Base-by-base conservation (phyloP, 2,797 vertebrate species). In the Gymnoscopelus microlampas region DNA sequence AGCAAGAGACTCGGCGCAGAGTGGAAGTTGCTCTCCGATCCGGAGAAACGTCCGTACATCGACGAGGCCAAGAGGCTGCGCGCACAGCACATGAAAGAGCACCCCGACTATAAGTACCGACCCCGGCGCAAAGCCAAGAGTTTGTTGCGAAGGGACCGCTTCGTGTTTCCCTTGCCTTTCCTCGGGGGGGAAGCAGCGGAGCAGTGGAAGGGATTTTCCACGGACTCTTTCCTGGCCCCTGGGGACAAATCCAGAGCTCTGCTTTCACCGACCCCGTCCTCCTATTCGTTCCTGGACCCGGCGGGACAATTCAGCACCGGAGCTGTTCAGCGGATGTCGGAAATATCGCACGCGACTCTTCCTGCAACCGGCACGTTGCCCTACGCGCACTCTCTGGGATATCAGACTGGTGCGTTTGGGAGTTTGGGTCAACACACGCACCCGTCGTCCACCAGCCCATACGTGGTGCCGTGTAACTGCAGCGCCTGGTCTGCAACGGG, bases 41-140 rank as follows among this genome's bases (percentile, higher is more conserved):
- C 95, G 8, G 96, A 99, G 84, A 99, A 98, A 78, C 92, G 96
- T 84, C 97, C 97, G 60, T 98, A 95, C 94, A 98, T 98, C 80
- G 97, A 98, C 77, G 97, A 98, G 91, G 97, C 97, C 88, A 98
- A 98, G 91, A 90, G 97, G 81, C 95, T 99, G 79, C 93, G 97
- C 32, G 96, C 96, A 69, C 94, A 98, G 84, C 97, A 99, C 93
- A 97, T 98, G 96, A 95, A 95, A 92, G 97, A 99, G 81, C 96
- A 99, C 88, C 97, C 97, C 92, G 96, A 97, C 95, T 99, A 99
- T 92, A 99, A 98, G 92, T 99, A 99, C 94, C 83, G 96, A 88
- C 97, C 97, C 47, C 91, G 97, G 88, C 93, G 97, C 90, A 99
- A 98, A 94, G 94, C 96, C 91, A 97, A 96, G 92, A 95, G 92